Base-by-base conservation (phyloP, 2,888 invertebrate species). In the Argynnis bischoffii region DNA sequence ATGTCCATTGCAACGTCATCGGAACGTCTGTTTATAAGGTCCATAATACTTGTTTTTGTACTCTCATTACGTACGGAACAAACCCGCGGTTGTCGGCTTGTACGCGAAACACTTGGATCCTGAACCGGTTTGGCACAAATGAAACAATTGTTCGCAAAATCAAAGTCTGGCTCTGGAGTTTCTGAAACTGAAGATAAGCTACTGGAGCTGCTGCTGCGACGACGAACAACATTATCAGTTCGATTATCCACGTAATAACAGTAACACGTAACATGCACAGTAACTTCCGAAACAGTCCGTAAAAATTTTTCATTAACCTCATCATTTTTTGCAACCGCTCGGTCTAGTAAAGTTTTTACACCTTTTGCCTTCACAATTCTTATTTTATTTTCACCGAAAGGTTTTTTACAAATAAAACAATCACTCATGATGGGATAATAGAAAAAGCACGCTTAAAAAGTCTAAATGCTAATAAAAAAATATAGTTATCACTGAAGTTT, bases 381-480 rank as follows among this genome's bases (percentile, higher is more conserved):
- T 13, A 66, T 26, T 70, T 68, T 68, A 65, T 31, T 67, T 26
- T 68, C 63, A 11, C 67, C 68, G 31, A 68, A 65, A 68, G 63
- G 65, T 70, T 70, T 68, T 70, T 68, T 68, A 66, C 68, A 70
- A 46, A 70, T 67, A 65, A 70, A 70, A 70, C 67, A 68, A 70
- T 68, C 70, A 63, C 68, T 63, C 70, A 59, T 67, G 65, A 68
- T 70, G n/a, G 15, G 68, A 26, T 26, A 26, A 26, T 26, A 26
- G 4, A 26, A 26, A 26, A 21, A 21, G 21, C 59, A 31, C 67
- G 53, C 13, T 61, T 64, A 64, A 70, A 63, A 67, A 70, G 66
- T 70, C 56, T 11, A 31, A 64, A 70, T 61, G 65, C 26, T 56
- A 51, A 67, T 67, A 51, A 67, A 14, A 48, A 64, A 31, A 57